Evolutionary conservation across 2,113 vertebrate species (phyloP), one percentile per base, ranked within the genome.

Genomic region (Cyprinodon tularosa): DNA sequence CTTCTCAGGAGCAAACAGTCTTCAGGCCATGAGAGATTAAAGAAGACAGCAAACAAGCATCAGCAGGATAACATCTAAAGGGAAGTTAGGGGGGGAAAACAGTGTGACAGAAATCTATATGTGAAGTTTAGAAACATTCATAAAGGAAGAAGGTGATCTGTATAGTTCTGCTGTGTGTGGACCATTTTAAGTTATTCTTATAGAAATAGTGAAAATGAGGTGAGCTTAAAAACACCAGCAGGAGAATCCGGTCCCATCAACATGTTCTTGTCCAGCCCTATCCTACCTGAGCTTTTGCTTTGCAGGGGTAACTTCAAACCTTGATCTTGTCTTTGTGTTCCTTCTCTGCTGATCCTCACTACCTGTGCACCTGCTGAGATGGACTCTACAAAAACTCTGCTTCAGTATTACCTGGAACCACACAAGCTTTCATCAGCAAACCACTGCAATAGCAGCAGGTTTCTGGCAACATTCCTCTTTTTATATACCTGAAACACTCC

Each of bases 291-390:
- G 77, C 10, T 74, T 86, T 53, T 72, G 67, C 85, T 68, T 80
- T 37, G 74, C 22, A 36, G 80, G 77, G 73, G 82, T 72, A 74
- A 89, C 83, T 86, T 76, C 84, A 83, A 88, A 80, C 81, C 82
- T 73, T 75, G 78, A 81, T 89, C 80, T 77, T 60, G 66, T 76
- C 86, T 80, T 68, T 20, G 64, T 40, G 45, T 65, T 64, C 66
- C 76, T 72, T 73, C 73, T 44, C 36, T 71, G 47, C 84, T 78
- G 76, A 86, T 82, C 86, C 80, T 76, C 84, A 80, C 81, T 42
- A 79, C 84, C 80, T 84, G 68, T 22, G 62, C 69, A 37, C 83
- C 90, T 72, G 86, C 79, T 68, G 89, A 62, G 87, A 91, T 60
- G 84, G 77, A 78, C 83, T 69, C 68, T 62, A 68, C 76, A 69